Percentiles rank a stretch among this genome's conserved stretches.
phyloP scores from a whole-genome alignment of 2,888 invertebrate genomes.

The Teinopalpus imperialis region DNA sequence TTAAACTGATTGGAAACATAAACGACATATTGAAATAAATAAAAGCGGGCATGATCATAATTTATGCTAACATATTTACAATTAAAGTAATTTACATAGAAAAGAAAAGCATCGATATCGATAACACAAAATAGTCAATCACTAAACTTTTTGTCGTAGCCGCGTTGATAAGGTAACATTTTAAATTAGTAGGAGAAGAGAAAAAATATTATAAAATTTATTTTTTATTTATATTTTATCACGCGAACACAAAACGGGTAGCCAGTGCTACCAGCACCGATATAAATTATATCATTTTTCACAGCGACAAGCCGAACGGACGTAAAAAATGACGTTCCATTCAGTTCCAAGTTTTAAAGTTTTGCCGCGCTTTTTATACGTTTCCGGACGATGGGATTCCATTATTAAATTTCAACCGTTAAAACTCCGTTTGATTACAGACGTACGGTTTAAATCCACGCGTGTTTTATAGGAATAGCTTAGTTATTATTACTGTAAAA shows the following conservation, averaged over 20 bases:
- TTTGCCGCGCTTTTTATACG: constrained; percentile 80
- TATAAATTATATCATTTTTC: constrained; percentile 83
- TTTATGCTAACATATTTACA: too few species aligned
- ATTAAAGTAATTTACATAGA: too few species aligned
- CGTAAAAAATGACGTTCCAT: constrained; percentile 80
- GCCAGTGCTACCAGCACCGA: constrained; percentile 72
- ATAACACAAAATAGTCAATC: constrained; percentile 35
- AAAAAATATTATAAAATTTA: constrained; percentile 71
- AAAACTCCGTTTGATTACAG: constrained; percentile 20
- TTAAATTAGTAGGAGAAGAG: constrained; percentile 78
- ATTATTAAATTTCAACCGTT: constrained; percentile 48
- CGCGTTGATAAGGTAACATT: constrained; percentile 82
- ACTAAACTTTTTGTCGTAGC: constrained; percentile 69
- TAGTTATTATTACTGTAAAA: not conserved
- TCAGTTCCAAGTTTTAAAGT: constrained; percentile 75
- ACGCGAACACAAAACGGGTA: constrained; percentile 77
- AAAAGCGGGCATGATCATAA: too few species aligned
- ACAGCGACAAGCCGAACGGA: constrained; percentile 78
- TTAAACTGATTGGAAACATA: not conserved
- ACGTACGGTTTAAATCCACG: constrained; percentile 25
- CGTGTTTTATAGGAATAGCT: constrained; percentile 9
- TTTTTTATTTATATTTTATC: constrained; percentile 78
- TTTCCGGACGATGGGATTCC: constrained; percentile 77
- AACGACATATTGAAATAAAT: too few species aligned
- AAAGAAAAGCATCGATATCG: constrained; percentile 40